Percentiles rank a stretch among this genome's conserved stretches.
These are phyloP conservation scores for Drosophila koepferae DNA, from an alignment of 2,888 invertebrate species.

Conservation along the genomic window DNA sequence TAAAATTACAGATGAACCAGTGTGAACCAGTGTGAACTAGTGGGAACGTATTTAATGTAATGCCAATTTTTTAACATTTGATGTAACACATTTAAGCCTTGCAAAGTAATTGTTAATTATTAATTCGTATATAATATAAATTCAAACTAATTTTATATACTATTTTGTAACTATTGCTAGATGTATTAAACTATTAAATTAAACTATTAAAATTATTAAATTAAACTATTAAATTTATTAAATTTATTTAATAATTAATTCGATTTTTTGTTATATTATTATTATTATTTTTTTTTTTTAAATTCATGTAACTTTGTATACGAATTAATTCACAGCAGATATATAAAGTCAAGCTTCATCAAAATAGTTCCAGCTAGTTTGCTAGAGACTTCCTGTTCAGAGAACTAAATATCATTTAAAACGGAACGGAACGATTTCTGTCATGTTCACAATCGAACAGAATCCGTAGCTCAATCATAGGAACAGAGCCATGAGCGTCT, in stretches of 20 bases:
- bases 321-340: no score
- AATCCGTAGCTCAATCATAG: slow-evolving; percentile 9
- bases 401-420: neutral
- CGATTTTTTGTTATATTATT: no score
- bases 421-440: slow-evolving; percentile 7
- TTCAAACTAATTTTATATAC: no score
- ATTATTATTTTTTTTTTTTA: no score
- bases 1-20: no score
- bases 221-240: no score
- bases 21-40: neutral
- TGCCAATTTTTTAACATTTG: neutral
- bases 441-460: slow-evolving; percentile 5
- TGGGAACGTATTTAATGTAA: neutral
- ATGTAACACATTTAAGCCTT: neutral
- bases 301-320: no score
- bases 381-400: neutral
- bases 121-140: no score
- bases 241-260: no score
- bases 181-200: neutral
- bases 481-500: neutral
- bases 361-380: neutral
- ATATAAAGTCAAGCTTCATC: no score
- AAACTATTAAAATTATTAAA: no score
- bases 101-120: neutral
- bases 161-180: no score